Conservation (phyloP, 2,113 vertebrate species). For the Lycocorax pyrrhopterus region DNA sequence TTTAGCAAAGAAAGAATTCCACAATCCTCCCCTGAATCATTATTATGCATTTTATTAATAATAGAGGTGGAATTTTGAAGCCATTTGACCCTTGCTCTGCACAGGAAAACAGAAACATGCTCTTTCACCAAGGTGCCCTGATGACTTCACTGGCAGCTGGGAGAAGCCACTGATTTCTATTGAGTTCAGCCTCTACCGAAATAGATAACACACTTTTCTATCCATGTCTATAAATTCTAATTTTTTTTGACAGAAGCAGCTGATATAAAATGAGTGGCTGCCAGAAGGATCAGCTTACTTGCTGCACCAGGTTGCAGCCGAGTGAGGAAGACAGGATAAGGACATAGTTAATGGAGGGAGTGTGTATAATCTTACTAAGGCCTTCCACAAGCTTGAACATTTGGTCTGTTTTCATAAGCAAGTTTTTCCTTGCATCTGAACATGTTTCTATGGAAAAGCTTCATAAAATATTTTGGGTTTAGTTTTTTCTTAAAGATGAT, state of each 20-base stretch:
- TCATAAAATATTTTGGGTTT: not conserved
- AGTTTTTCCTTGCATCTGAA: not conserved
- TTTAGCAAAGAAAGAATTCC: conserved; percentile 12
- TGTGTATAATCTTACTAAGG: not conserved
- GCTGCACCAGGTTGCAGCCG: not conserved
- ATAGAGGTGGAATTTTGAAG: not conserved
- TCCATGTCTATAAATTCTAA: not conserved
- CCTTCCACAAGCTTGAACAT: not conserved
- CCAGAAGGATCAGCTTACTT: not conserved
- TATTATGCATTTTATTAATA: not conserved
- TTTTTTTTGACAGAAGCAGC: not conserved
- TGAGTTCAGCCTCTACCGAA: not conserved
- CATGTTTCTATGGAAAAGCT: not conserved
- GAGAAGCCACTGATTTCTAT: not conserved
- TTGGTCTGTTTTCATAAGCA: not conserved
- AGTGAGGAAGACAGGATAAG: not conserved
- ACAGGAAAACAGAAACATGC: not conserved
- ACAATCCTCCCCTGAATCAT: not conserved
- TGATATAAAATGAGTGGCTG: not conserved
- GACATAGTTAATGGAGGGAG: not conserved
- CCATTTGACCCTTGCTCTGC: not conserved
- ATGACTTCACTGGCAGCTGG: not conserved
- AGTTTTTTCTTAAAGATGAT: not conserved
- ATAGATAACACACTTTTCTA: not conserved
- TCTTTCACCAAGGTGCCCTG: not conserved